A percentile compares a stretch with the other conserved stretches of the same genome.
phyloP scores from a whole-genome alignment of 2,797 vertebrate species.

The Schizopygopsis malacanthus region DNA sequence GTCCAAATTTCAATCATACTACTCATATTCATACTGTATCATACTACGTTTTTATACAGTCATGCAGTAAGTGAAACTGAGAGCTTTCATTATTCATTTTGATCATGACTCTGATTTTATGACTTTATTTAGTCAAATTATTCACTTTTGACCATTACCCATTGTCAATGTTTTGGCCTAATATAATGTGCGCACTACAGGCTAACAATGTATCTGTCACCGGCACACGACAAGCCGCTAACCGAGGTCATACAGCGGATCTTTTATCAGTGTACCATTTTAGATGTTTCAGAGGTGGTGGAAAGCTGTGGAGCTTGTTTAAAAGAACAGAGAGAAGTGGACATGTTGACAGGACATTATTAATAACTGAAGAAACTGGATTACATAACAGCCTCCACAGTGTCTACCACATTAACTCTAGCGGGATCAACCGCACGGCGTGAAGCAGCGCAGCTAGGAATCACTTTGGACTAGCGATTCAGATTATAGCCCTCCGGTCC shows the following conservation, averaged over 20 bases:
- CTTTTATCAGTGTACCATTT: conserved; percentile 42
- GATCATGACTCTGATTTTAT: not conserved
- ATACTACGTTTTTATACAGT: not conserved
- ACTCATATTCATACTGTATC: not conserved
- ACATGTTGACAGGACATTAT: conserved; percentile 56
- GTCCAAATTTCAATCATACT: not conserved
- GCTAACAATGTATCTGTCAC: conserved; percentile 20
- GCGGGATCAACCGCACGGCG: conserved; percentile 35
- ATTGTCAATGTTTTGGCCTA: conserved; percentile 10
- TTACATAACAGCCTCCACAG: conserved; percentile 58
- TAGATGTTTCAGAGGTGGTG: conserved; percentile 25
- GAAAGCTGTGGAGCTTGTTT: conserved; percentile 32
- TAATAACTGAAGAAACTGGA: conserved; percentile 60
- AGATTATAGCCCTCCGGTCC: conserved; percentile 22
- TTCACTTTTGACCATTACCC: conserved; percentile 15
- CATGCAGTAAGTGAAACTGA: not conserved
- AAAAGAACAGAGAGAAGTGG: conserved; percentile 49
- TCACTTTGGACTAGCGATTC: conserved; percentile 25
- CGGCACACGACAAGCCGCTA: not conserved
- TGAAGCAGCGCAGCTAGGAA: conserved; percentile 44
- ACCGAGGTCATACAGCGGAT: not conserved
- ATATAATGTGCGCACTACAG: not conserved
- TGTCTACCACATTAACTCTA: conserved; percentile 58
- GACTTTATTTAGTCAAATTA: conserved; percentile 1
- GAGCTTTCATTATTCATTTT: conserved; percentile 1